Percentiles rank a stretch among this genome's conserved stretches.
These are phyloP conservation scores for Neodontobutis hainanensis DNA, from an alignment of 2,113 vertebrate genomes.

Conservation along the genomic window DNA sequence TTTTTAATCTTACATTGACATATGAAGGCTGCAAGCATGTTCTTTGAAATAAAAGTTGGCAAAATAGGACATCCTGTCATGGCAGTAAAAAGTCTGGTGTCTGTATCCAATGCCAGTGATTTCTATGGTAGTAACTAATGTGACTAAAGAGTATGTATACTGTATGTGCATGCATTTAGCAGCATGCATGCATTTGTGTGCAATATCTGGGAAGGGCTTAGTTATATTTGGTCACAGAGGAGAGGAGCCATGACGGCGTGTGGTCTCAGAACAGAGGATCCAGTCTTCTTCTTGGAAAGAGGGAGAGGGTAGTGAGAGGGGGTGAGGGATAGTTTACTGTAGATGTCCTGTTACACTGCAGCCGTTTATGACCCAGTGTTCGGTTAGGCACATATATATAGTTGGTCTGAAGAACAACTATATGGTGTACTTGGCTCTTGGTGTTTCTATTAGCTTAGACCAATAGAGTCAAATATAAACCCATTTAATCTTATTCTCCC, in stretches of 20 bases:
- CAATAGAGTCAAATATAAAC: not conserved
- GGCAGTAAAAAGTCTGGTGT: not conserved
- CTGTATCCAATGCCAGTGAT: not conserved
- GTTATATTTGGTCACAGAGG: conserved; percentile 75
- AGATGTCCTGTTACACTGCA: conserved; percentile 64
- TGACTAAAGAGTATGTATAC: conserved; percentile 14
- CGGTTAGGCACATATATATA: conserved; percentile 50
- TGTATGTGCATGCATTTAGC: conserved; percentile 22
- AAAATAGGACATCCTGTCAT: conserved; percentile 4
- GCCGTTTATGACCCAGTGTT: conserved; percentile 53
- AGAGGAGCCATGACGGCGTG: conserved; percentile 75
- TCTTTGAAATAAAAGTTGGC: conserved; percentile 7
- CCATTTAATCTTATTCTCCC: too few relatives aligned
- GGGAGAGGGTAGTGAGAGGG: conserved; percentile 27
- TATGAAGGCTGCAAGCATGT: conserved; percentile 13
- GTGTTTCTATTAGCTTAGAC: not conserved
- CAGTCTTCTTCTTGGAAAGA: conserved; percentile 68
- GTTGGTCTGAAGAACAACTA: conserved; percentile 22
- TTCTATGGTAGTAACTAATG: conserved; percentile 17
- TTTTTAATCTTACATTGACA: conserved; percentile 19
- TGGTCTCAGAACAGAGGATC: conserved; percentile 75
- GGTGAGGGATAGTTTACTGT: conserved; percentile 51
- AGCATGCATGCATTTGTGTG: conserved; percentile 41
- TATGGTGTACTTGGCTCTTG: conserved; percentile 2
- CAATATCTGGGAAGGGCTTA: conserved; percentile 58